Percentiles rank a stretch among this genome's conserved stretches.
phyloP scores from a whole-genome alignment of 2,888 invertebrate genomes.

The Pristionchus exspectatus region DNA sequence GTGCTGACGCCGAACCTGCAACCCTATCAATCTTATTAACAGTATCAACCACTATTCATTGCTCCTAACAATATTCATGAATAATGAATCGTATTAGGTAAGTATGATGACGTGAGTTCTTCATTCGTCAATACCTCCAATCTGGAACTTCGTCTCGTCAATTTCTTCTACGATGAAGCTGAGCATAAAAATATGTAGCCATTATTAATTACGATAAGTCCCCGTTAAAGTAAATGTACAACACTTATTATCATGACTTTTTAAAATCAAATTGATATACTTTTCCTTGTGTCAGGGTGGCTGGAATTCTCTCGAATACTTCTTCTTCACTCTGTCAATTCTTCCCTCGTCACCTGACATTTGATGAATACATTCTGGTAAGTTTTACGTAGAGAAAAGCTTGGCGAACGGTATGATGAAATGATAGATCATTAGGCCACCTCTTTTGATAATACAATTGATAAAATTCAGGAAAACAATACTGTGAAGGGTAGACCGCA shows the following conservation, averaged over 20 bases:
- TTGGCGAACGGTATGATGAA: neutral
- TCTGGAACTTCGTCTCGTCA: conserved; percentile 11
- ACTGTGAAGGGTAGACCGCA: neutral
- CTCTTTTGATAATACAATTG: neutral
- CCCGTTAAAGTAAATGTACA: neutral
- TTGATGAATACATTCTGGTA: neutral
- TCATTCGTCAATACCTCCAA: neutral
- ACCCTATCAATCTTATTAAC: neutral
- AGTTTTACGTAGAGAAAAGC: neutral
- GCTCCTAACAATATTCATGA: neutral
- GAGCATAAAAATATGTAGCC: neutral
- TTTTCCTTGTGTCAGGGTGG: neutral
- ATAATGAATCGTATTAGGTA: neutral
- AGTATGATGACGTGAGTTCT: neutral
- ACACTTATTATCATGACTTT: neutral
- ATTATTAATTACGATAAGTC: neutral
- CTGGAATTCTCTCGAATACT: conserved; percentile 11
- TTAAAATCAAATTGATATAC: neutral
- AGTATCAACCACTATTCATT: neutral
- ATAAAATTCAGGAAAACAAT: neutral
- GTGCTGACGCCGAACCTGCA: neutral
- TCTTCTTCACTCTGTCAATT: neutral
- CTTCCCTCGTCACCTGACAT: neutral
- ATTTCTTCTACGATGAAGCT: conserved; percentile 12
- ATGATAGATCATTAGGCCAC: neutral